Evolutionary conservation across 2,797 vertebrate genomes (phyloP), one percentile per base, ranked within the genome.

Genomic region (Micropoecilia bifurca): DNA sequence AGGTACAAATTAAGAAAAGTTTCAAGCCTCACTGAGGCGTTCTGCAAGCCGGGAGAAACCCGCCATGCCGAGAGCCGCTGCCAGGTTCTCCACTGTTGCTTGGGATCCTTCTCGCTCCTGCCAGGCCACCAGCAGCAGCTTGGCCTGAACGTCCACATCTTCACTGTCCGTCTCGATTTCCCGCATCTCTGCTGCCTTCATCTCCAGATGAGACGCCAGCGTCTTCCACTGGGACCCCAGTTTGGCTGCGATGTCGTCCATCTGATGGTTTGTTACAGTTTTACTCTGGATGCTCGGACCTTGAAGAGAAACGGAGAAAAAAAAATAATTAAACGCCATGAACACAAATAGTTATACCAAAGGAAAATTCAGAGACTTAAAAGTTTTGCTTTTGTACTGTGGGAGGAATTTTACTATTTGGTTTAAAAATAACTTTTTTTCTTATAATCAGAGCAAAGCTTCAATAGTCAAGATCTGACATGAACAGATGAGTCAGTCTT

Each of bases 41-140:
- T 99, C 97, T 0, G 97, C 97, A 2, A 99, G 95, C 77, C 97
- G 96, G 20, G 90, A 85, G 68, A 99, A 95, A 1, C 97, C 97
- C 0, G 97, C 97, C 0, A 96, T 90, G 55, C 78, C 97, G 4
- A 99, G 95, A 0, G 97, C 98, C 0, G 85, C n/a, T 0, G 97
- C 91, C 83, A 99, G 96, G 83, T 94, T 97, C 84, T 98, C 98
- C 0, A 97, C 94, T 0, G 95, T 98, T 0, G 98, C 98, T 0
- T 98, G 97, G 0, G 92, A 5, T 0, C 97, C 98, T 88, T 99
- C 99, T 80, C 98, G 93, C 80, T 99, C 99, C 93, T 99, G 99
- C 98, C 99, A 99, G 82, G 97, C 96, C 2, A 99, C 97, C 22
- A 99, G 96, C 88, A 99, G 95, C 94, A 99, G 97, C 88, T 97